Base-by-base conservation (phyloP, 2,797 vertebrate species). In the Cuculus canorus region DNA sequence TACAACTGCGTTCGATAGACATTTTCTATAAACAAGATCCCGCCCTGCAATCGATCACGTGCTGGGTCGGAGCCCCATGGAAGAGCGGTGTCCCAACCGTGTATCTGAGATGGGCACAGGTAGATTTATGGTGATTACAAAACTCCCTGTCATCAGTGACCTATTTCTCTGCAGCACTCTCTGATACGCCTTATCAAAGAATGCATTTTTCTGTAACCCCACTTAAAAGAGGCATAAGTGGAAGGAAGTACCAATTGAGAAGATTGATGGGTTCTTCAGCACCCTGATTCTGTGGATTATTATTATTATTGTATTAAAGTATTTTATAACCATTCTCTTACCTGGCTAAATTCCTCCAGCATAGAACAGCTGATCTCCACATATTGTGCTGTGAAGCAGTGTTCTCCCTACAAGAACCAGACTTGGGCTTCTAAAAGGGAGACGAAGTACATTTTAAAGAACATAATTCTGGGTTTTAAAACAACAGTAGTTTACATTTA, bases 321-420 rank as follows among this genome's bases (percentile, higher is more conserved):
- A 68, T 87, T 96, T 89, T 59, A 57, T 52, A 83, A 70, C 65
- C 56, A 22, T 86, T 81, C n/a, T 70, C 43, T 82, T 80, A 82
- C 88, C 57, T 92, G 86, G 66, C 90, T 94, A 60, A 81, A 95
- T 90, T 95, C 80, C 90, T 91, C 21, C 89, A 48, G 59, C 56
- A 22, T 45, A 60, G 64, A 94, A 33, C 79, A 85, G 92, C 93
- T 95, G 88, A 93, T 93, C 77, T 17, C 50, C 22, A 17, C 60
- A 64, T 66, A 5, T 35, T 77, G n/a, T 79, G 43, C 84, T 93
- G 71, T 73, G 72, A 91, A 81, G 57, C 66, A 66, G 61, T 23
- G 7, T 65, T 82, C 45, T 82, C n/a, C 21, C 50, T 82, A 8
- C 50, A 89, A 71, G 37, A 65, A 85, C 83, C 82, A 73, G 76